These are phyloP conservation scores for Eublepharis macularius DNA, from an alignment of 2,113 vertebrate genomes.

Conservation along the genomic window DNA sequence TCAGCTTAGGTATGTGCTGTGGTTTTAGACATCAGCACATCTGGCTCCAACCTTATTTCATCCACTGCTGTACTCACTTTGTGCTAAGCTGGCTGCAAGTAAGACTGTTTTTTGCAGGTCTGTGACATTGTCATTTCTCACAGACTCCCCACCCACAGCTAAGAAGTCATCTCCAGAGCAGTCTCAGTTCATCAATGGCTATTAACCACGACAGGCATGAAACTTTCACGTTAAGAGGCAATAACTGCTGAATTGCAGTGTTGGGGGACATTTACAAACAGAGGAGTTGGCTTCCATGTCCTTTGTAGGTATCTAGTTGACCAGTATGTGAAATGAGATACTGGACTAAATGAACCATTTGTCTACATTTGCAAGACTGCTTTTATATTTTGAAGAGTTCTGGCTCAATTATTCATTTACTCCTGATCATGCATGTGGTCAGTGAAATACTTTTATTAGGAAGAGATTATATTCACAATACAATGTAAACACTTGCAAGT, in stretches of 20 bases:
- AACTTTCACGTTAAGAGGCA: too few species aligned
- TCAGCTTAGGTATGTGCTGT: too few species aligned
- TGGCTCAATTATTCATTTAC: neutral
- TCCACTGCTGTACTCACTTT: neutral
- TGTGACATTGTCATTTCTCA: neutral
- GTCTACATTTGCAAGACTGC: too few species aligned
- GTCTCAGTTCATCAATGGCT: too few species aligned
- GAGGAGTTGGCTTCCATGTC: too few species aligned
- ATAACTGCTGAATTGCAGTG: too few species aligned
- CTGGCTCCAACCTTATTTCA: neutral
- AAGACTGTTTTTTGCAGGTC: neutral
- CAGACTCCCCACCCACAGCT: neutral
- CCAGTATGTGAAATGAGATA: too few species aligned
- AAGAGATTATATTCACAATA: neutral
- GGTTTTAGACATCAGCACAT: too few species aligned
- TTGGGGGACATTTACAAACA: too few species aligned
- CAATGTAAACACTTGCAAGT: neutral
- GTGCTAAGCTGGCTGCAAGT: neutral
- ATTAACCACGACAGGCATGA: too few species aligned
- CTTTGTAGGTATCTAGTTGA: too few species aligned
- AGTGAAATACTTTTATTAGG: neutral
- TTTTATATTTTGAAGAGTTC: neutral
- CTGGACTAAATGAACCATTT: too few species aligned
- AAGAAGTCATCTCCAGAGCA: neutral
- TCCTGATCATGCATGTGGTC: neutral